Base-by-base conservation (phyloP, 1,140 invertebrate genomes). In the Zaprionus taronus region DNA sequence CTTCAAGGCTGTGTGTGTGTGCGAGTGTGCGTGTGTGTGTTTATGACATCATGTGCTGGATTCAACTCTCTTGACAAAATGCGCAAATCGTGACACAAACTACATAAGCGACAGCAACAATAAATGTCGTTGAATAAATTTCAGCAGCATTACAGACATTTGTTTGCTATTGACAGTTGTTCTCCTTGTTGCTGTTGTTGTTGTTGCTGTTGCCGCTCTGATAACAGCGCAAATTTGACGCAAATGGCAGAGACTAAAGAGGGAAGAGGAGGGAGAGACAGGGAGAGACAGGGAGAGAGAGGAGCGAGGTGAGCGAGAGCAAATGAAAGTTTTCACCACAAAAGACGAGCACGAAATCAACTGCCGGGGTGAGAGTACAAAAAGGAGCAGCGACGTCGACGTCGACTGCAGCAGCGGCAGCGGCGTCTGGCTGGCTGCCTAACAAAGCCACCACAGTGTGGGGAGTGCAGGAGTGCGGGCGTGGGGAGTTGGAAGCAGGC, bases 251-350 rank as follows among this genome's bases (percentile, higher is more conserved):
- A 20, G 22, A 34, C 1, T 1, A 20, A 20, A 20, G 20, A 20
- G 20, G 20, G 20, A 20, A 20, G 20, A 53, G 55, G 17, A 62
- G 36, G 53, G 62, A 49, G 71, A 22, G 38, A 67, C 57, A 36
- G 31, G 12, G n/a, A 53, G 55, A 20, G 22, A 34, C 31, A 62
- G 36, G 53, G 62, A 49, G 71, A 22, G 38, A 67, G 62, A 36
- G 31, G 12, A 15, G 22, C 26, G 38, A 51, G 47, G 20, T 51
- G 44, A n/a, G 28, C 26, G 58, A 83, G 77, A 82, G 71, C 67
- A 72, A 81, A 68, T 75, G 74, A 86, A 82, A 63, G 72, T 80
- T 87, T 85, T 89, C 81, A 84, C 84, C 84, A 89, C 81, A 83
- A 78, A 84, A 70, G 75, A 81, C 78, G 64, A 84, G 62, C 55